These are phyloP conservation scores for Otocyon megalotis DNA, from an alignment of 2,113 vertebrate species.

Conservation along the genomic window DNA sequence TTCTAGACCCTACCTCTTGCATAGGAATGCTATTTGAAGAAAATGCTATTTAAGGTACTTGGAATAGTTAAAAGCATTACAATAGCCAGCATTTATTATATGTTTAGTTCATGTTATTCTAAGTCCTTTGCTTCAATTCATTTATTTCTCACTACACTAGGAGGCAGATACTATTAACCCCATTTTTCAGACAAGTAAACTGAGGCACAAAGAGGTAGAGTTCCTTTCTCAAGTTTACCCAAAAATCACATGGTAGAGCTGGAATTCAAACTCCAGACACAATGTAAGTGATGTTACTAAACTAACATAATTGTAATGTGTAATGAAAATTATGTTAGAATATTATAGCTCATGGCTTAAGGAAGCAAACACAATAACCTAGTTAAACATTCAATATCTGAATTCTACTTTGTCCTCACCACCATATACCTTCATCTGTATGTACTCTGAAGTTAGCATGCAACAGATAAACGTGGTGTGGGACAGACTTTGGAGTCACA, in stretches of 20 bases:
- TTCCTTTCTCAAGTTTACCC: conserved; percentile 34
- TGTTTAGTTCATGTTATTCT: background rate
- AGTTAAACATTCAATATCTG: background rate
- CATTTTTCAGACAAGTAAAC: conserved; percentile 34
- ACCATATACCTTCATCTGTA: background rate
- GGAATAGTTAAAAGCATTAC: conserved; percentile 54
- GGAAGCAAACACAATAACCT: background rate
- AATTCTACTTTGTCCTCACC: conserved; percentile 22
- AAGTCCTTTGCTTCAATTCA: background rate
- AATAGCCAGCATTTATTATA: conserved; percentile 29
- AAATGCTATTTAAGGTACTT: background rate
- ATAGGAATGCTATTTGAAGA: conserved; percentile 25
- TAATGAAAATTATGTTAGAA: background rate
- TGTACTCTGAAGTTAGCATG: background rate
- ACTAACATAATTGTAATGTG: background rate
- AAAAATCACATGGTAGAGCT: background rate
- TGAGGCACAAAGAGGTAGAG: background rate
- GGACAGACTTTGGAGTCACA: background rate
- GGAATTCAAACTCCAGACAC: conserved; percentile 31
- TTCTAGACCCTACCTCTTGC: background rate
- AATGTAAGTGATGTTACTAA: conserved; percentile 27
- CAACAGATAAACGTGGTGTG: background rate
- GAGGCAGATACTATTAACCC: background rate
- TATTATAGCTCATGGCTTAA: conserved; percentile 35
- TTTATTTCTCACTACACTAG: conserved; percentile 38